A percentile compares a stretch with the other conserved stretches of the same genome.
Evolutionary conservation across 1,140 invertebrate genomes (phyloP).

Genomic region (Drosophila lini): DNA sequence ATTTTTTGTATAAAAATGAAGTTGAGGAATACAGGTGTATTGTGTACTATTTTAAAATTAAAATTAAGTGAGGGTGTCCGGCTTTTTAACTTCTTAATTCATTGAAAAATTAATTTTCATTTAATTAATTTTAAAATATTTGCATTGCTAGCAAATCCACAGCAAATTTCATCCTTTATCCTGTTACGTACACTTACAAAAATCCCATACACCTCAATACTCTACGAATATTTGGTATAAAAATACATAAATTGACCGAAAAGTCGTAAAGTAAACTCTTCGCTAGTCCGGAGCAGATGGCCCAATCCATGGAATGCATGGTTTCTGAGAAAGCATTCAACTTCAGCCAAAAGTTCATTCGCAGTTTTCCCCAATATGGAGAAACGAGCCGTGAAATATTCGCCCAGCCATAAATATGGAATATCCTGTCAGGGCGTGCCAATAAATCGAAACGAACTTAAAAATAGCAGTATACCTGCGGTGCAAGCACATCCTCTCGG

Average conservation of each 20-base stretch:
- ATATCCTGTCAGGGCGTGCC: slow-evolving; percentile 16
- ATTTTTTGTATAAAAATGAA: not conserved
- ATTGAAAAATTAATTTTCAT: too few species aligned
- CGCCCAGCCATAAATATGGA: slow-evolving; percentile 57
- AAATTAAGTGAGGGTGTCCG: too few species aligned
- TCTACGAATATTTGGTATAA: not conserved
- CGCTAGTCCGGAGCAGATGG: slow-evolving; percentile 8
- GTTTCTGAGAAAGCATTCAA: slow-evolving; percentile 4
- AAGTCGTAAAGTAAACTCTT: slow-evolving; percentile 6
- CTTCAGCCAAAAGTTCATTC: slow-evolving; percentile 34
- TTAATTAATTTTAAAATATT: too few species aligned
- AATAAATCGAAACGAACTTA: slow-evolving; percentile 68
- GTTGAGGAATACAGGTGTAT: not conserved
- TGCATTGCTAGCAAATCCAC: too few species aligned
- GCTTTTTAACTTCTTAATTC: too few species aligned
- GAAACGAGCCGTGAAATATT: slow-evolving; percentile 46
- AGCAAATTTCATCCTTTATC: not conserved
- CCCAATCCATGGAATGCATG: slow-evolving; percentile 11
- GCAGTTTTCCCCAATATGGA: slow-evolving; percentile 50
- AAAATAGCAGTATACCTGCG: slow-evolving; percentile 42
- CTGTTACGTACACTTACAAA: not conserved
- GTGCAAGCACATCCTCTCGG: slow-evolving; percentile 26
- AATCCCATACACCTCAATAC: not conserved
- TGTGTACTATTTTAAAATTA: not conserved
- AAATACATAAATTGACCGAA: slow-evolving; percentile 2